Conservation (phyloP, 2,797 vertebrate species). For the Periophthalmus magnuspinnatus region DNA sequence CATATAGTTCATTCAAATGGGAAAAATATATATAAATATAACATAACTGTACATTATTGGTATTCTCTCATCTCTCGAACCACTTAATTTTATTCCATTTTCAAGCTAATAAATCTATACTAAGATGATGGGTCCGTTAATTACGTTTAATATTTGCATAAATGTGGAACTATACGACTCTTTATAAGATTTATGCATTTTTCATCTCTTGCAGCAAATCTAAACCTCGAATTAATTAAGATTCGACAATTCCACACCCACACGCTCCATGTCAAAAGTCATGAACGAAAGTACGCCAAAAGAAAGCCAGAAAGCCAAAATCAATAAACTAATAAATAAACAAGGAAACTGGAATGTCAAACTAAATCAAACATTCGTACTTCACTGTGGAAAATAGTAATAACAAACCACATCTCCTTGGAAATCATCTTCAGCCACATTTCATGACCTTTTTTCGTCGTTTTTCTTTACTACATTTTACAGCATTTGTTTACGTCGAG, state of each 20-base stretch:
- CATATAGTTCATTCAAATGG: background rate
- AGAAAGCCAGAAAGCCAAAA: background rate
- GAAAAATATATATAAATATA: no score
- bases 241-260: no score
- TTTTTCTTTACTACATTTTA: background rate
- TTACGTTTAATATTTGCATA: background rate
- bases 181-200: background rate
- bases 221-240: no score
- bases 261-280: no score
- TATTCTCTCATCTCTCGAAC: no score
- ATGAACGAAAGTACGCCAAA: background rate
- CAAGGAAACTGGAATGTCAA: background rate
- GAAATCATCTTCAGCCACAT: background rate
- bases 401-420: background rate
- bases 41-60: no score
- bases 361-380: background rate
- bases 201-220: background rate
- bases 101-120: no score
- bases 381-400: background rate
- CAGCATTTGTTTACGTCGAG: no score
- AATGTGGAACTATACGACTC: no score
- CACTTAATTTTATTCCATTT: background rate
- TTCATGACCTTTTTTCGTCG: background rate
- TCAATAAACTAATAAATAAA: no score
- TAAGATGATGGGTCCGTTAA: background rate